Base-by-base conservation (phyloP, 1,140 invertebrate genomes). In the Drosophila persimilis region DNA sequence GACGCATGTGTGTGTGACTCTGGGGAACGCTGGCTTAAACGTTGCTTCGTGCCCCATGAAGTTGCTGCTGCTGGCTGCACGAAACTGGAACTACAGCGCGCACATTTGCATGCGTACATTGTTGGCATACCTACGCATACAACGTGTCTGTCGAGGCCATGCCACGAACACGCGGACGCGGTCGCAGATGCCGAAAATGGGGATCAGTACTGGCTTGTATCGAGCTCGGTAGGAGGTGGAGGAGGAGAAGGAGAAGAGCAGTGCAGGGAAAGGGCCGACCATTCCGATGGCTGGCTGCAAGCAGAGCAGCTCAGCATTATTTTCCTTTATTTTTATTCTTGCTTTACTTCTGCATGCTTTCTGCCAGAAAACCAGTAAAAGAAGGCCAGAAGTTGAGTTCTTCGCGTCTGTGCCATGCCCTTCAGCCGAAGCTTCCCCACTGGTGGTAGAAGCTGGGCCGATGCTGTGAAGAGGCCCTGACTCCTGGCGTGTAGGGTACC, bases 111-210 rank as follows among this genome's bases (percentile, higher is more conserved):
- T 90, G 78, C 78, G 78, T 89, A 67, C 81, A 83, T 90, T 80
- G 81, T 73, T 88, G 77, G 78, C 77, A 90, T 90, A 86, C 89
- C 89, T 90, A 90, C 89, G 89, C 89, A 90, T 75, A 65, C 71
- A 51, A 58, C 56, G 77, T 80, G 75, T 77, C 71, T 66, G 31
- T 31, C 31, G 31, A 7, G 31, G 7, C 8, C 31, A 8, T 8
- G 53, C 60, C 56, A 31, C 55, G 56, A 64, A 59, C 52, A 65
- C 53, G 57, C 43, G 54, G 15, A 9, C 7, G 6, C 29, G 29
- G 7, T 6, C 29, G 29, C 29, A 7, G 29, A 29, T 7, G 3
- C 24, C 20, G 20, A 20, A 20, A 20, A 20, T 20, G 20, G 20
- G 24, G 24, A 26, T 5, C 5, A 8, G 31, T 3, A 9, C 0